A percentile compares a stretch with the other conserved stretches of the same genome.
These are phyloP conservation scores for Temnothorax curvispinosus DNA, from an alignment of 1,140 invertebrate genomes.

Conservation along the genomic window DNA sequence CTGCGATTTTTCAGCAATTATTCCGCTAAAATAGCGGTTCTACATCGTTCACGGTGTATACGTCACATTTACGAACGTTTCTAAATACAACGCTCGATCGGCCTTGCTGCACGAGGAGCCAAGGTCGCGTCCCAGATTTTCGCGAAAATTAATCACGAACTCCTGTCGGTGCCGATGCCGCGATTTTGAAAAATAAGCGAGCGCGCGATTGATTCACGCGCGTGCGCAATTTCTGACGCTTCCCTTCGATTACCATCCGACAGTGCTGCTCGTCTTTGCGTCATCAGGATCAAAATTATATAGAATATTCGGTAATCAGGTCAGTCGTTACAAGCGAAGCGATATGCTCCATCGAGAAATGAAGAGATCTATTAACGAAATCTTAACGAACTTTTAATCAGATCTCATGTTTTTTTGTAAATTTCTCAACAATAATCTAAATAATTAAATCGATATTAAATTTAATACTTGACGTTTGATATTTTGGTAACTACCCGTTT, in stretches of 20 bases:
- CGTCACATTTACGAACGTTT: conserved; percentile 18
- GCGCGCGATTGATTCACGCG: conserved; percentile 16
- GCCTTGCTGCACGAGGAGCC: conserved; percentile 41
- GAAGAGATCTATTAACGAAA: neutral
- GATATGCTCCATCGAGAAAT: neutral
- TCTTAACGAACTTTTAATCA: neutral
- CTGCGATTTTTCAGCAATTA: neutral
- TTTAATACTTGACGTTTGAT: neutral
- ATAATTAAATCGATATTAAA: conserved; percentile 12
- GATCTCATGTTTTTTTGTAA: neutral
- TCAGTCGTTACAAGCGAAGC: neutral
- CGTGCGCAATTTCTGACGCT: neutral
- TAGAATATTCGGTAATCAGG: neutral
- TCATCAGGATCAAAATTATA: conserved; percentile 12
- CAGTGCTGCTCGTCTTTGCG: neutral
- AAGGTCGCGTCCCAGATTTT: conserved; percentile 54
- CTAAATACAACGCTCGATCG: conserved; percentile 55
- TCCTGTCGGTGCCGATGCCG: neutral
- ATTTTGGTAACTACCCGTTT: neutral
- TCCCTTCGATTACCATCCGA: neutral
- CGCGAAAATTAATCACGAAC: conserved; percentile 52
- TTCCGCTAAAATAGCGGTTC: neutral
- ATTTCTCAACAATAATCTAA: neutral
- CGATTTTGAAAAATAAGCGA: conserved; percentile 43
- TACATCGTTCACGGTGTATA: conserved; percentile 12